phyloP scores from a whole-genome alignment of 2,888 invertebrate species.

The Biston stratarius region DNA sequence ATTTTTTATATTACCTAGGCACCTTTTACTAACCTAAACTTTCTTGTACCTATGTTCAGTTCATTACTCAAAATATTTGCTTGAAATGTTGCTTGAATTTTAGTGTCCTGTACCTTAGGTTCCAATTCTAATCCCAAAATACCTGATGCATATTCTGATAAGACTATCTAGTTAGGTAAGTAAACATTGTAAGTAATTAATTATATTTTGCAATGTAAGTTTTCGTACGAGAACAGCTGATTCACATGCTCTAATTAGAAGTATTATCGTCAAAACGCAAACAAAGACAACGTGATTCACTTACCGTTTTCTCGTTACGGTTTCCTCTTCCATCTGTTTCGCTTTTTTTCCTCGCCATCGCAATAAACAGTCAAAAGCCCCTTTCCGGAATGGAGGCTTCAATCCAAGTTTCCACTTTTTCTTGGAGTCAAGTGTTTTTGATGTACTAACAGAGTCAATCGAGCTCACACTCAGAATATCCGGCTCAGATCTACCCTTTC shows the following conservation, averaged over 20 bases:
- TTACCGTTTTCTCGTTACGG: conserved; percentile 62
- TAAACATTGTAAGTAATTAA: no score
- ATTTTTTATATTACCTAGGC: no score
- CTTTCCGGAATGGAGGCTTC: conserved; percentile 74
- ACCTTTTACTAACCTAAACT: no score
- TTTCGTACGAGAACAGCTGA: conserved; percentile 10
- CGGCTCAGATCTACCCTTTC: conserved; percentile 76
- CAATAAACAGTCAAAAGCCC: conserved; percentile 76
- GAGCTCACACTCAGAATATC: conserved; percentile 70
- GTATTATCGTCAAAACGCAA: conserved; percentile 6
- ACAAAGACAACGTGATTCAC: conserved; percentile 49
- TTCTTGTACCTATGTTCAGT: no score
- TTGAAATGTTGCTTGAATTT: no score
- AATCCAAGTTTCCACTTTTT: conserved; percentile 72
- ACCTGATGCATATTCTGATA: no score
- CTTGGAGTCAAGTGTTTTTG: conserved; percentile 68
- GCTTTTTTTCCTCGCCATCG: conserved; percentile 78
- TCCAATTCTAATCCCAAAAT: no score
- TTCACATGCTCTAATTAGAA: conserved; percentile 16
- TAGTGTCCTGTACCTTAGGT: no score
- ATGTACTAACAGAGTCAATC: conserved; percentile 57
- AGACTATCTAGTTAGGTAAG: no score
- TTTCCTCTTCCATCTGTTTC: conserved; percentile 54
- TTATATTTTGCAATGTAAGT: not conserved
- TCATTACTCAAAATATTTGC: no score